A percentile compares a stretch with the other conserved stretches of the same genome.
phyloP scores from a whole-genome alignment of 2,113 vertebrate genomes.

The Phylloscopus trochilus region DNA sequence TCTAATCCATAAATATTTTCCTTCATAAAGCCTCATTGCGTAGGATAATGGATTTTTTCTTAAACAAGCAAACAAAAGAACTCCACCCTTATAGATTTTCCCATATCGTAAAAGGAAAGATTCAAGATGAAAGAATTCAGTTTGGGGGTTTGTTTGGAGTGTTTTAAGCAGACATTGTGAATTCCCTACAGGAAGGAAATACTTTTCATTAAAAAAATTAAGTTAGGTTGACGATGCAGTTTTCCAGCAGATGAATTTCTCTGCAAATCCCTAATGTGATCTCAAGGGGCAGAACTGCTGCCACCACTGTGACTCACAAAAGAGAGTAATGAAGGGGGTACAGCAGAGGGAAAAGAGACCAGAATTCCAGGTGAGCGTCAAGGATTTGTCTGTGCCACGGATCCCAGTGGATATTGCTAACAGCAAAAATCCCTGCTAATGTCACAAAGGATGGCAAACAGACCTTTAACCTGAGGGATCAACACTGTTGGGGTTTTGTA shows the following conservation, averaged over 20 bases:
- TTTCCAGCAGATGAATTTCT: background rate
- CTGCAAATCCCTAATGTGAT: background rate
- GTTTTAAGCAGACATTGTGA: background rate
- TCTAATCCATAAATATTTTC: background rate
- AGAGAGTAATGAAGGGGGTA: background rate
- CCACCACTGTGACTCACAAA: background rate
- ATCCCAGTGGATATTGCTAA: background rate
- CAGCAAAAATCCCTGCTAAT: background rate
- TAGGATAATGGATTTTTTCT: background rate
- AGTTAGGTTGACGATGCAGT: background rate
- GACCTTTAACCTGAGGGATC: background rate
- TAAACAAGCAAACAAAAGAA: background rate
- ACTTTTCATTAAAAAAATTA: background rate
- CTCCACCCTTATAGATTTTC: background rate
- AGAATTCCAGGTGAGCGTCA: background rate
- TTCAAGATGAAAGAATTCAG: background rate
- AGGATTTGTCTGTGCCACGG: background rate
- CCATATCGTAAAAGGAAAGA: background rate
- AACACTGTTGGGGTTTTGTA: background rate
- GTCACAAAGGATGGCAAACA: background rate
- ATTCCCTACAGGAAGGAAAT: background rate
- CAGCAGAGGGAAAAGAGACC: background rate
- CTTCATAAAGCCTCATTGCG: background rate
- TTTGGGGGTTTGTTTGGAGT: background rate
- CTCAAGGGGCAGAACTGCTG: background rate